These are phyloP conservation scores for Quiscalus mexicanus DNA, from an alignment of 2,113 vertebrate genomes.

Conservation along the genomic window DNA sequence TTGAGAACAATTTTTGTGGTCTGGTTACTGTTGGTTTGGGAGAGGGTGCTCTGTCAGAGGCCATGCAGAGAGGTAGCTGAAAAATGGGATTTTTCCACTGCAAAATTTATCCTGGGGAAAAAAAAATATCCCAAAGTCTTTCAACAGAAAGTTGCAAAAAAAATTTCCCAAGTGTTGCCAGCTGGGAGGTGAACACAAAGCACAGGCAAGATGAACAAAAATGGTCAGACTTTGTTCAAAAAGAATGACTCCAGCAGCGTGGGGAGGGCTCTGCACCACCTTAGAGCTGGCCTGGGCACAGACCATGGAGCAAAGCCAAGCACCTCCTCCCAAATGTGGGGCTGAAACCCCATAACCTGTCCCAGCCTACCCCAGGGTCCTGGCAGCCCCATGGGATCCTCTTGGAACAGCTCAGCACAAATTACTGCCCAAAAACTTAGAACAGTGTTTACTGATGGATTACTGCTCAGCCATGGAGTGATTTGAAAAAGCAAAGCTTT, in stretches of 20 bases:
- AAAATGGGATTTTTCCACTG: slow-evolving; percentile 61
- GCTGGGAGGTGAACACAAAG: slow-evolving; percentile 16
- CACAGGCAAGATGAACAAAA: slow-evolving; percentile 8
- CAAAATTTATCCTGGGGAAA: not conserved
- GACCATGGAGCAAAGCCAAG: not conserved
- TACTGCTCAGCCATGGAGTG: not conserved
- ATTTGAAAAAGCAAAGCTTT: not conserved
- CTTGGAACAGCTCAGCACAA: not conserved
- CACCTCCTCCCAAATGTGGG: not conserved
- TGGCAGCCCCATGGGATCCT: not conserved
- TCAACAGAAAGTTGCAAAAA: slow-evolving; percentile 29
- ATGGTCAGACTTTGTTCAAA: slow-evolving; percentile 9
- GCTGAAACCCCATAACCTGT: not conserved
- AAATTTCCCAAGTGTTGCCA: slow-evolving; percentile 11
- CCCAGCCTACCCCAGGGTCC: not conserved
- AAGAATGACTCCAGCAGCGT: not conserved
- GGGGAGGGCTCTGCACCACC: not conserved
- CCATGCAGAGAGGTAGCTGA: slow-evolving; percentile 9
- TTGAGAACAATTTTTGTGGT: slow-evolving; percentile 52
- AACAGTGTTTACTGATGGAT: not conserved
- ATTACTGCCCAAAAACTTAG: not conserved
- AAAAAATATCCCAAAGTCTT: not conserved
- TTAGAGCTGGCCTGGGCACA: not conserved
- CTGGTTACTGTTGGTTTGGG: slow-evolving; percentile 51
- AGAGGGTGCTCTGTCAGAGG: slow-evolving; percentile 38